These are phyloP conservation scores for Bombyx mori DNA, from an alignment of 1,140 invertebrate species.

Conservation along the genomic window DNA sequence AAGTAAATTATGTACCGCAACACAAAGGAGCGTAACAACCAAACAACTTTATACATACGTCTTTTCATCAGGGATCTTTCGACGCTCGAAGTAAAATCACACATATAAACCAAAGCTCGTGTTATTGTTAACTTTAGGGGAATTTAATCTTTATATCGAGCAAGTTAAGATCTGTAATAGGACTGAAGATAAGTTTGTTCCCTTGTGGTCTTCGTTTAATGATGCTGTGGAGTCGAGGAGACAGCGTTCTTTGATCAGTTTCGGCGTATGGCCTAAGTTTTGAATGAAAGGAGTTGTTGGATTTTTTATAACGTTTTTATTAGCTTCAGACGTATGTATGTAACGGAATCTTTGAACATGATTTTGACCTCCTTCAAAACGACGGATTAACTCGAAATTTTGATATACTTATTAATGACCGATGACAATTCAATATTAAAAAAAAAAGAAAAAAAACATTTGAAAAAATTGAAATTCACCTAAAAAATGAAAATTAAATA, in stretches of 20 bases:
- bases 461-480: neutral
- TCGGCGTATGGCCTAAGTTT: slow-evolving; percentile 29
- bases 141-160: slow-evolving; percentile 12
- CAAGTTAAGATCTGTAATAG: slow-evolving; percentile 7
- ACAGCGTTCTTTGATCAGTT: slow-evolving; percentile 35
- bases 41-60: slow-evolving; percentile 2
- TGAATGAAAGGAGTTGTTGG: slow-evolving; percentile 5
- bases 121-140: neutral
- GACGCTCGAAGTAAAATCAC: slow-evolving; percentile 8
- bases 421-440: neutral
- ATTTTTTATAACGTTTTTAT: neutral
- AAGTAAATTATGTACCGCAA: slow-evolving; percentile 1
- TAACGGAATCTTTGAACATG: neutral
- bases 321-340: neutral
- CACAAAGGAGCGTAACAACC: slow-evolving; percentile 3
- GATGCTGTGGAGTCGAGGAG: slow-evolving; percentile 33
- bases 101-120: slow-evolving; percentile 8
- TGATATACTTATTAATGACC: neutral
- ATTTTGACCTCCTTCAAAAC: neutral
- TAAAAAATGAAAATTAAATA: neutral
- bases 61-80: neutral
- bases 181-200: slow-evolving; percentile 25
- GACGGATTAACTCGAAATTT: too few relatives aligned
- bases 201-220: slow-evolving; percentile 55
- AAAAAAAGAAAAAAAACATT: neutral